Percentiles rank a stretch among this genome's conserved stretches.
Evolutionary conservation across 2,888 invertebrate species (phyloP).

Genomic region (Rotaria magnacalcarata): DNA sequence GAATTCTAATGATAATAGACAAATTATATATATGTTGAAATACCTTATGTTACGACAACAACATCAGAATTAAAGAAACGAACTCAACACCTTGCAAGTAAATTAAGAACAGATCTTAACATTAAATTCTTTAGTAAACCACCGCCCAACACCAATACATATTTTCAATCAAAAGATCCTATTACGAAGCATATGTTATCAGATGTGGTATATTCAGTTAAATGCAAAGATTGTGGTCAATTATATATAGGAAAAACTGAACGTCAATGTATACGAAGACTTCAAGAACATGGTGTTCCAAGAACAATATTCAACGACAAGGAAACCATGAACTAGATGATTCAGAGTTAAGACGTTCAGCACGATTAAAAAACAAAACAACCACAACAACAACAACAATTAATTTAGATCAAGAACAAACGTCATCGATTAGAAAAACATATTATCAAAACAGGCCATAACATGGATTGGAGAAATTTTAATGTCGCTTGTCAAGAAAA

Average conservation of each 20-base stretch:
- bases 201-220: not conserved
- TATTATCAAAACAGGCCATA: too few relatives aligned
- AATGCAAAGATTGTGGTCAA: not conserved
- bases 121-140: not conserved
- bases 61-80: not conserved
- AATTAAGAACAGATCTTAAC: not conserved
- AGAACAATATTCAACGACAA: too few relatives aligned
- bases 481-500: too few relatives aligned
- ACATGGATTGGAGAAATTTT: too few relatives aligned
- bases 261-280: not conserved
- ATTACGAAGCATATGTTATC: not conserved
- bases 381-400: too few relatives aligned
- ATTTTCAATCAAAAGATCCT: not conserved
- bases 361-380: too few relatives aligned
- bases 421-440: too few relatives aligned
- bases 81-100: not conserved
- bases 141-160: not conserved
- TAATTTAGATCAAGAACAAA: too few relatives aligned
- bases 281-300: too few relatives aligned
- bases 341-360: too few relatives aligned
- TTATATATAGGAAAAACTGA: not conserved
- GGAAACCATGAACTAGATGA: too few relatives aligned
- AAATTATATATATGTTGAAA: not conserved
- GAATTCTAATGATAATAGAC: not conserved
- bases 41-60: not conserved